Evolutionary conservation across 2,888 invertebrate genomes (phyloP).

Genomic region (Metallyticus violacea): DNA sequence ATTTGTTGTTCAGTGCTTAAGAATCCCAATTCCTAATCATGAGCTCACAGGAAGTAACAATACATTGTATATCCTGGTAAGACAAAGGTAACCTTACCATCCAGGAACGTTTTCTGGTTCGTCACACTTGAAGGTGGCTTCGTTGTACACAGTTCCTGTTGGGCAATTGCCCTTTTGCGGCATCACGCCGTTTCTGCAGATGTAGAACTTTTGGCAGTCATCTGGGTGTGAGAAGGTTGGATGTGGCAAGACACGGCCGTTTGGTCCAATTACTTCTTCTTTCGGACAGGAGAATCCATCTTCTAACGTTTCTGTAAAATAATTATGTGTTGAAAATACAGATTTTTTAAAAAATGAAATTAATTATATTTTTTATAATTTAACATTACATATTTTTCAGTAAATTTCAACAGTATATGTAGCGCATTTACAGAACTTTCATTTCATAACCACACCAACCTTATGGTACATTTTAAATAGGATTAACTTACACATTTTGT

Average conservation of each 20-base stretch:
- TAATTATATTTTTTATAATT: too few relatives aligned
- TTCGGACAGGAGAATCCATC: slow-evolving; percentile 77
- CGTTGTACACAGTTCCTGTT: slow-evolving; percentile 73
- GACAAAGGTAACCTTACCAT: slow-evolving; percentile 56
- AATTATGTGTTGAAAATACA: too few relatives aligned
- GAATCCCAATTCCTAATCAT: too few relatives aligned
- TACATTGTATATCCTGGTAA: background rate
- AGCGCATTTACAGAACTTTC: too few relatives aligned
- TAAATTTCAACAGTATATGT: too few relatives aligned
- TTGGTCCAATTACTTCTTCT: slow-evolving; percentile 63
- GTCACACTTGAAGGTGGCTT: slow-evolving; percentile 72
- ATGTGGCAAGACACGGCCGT: slow-evolving; percentile 68
- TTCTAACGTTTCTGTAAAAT: slow-evolving; percentile 59
- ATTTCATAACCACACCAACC: too few relatives aligned
- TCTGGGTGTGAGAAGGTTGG: slow-evolving; percentile 76
- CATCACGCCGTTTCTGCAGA: slow-evolving; percentile 71
- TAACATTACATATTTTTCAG: too few relatives aligned
- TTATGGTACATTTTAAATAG: too few relatives aligned
- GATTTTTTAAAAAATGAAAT: too few relatives aligned
- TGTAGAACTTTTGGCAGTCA: slow-evolving; percentile 80
- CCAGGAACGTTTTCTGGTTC: slow-evolving; percentile 72
- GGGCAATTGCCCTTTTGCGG: slow-evolving; percentile 75
- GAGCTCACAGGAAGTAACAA: too few relatives aligned
- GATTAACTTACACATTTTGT: too few relatives aligned
- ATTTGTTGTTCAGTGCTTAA: too few relatives aligned